Conservation (phyloP, 2,888 invertebrate species). For the Drosophila mulleri region DNA sequence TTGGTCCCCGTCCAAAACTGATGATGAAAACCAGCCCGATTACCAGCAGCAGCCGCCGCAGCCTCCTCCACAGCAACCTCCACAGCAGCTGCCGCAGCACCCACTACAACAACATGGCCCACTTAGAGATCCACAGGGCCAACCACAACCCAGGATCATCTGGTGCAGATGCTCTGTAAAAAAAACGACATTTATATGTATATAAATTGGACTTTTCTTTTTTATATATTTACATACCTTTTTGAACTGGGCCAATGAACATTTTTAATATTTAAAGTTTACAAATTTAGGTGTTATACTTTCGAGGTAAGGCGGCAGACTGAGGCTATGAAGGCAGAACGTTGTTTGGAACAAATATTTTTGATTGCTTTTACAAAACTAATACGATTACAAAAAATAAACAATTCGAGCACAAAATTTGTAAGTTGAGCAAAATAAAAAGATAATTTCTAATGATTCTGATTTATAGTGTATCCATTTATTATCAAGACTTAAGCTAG, state of each 20-base stretch:
- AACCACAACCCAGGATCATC: conserved; percentile 17
- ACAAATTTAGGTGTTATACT: neutral
- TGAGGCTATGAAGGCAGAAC: neutral
- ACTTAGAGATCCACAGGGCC: conserved; percentile 6
- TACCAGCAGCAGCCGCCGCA: conserved; percentile 10
- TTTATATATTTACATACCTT: neutral
- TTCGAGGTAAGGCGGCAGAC: neutral
- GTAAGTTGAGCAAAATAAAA: too few relatives aligned
- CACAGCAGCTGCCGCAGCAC: conserved; percentile 2
- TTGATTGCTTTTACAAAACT: neutral
- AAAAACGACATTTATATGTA: too few relatives aligned
- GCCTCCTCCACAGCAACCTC: conserved; percentile 2
- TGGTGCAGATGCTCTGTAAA: conserved; percentile 4
- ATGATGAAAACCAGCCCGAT: too few relatives aligned
- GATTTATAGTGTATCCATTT: too few relatives aligned
- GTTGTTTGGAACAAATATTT: neutral
- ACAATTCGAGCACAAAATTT: too few relatives aligned
- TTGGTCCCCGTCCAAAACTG: neutral
- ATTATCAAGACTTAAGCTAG: too few relatives aligned
- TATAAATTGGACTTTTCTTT: too few relatives aligned
- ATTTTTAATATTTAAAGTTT: neutral
- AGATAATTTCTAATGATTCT: too few relatives aligned
- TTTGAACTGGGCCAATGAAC: conserved; percentile 17
- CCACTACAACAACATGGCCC: conserved; percentile 4
- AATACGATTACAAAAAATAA: neutral